Conservation (phyloP, 2,113 vertebrate genomes). For the Meriones unguiculatus region DNA sequence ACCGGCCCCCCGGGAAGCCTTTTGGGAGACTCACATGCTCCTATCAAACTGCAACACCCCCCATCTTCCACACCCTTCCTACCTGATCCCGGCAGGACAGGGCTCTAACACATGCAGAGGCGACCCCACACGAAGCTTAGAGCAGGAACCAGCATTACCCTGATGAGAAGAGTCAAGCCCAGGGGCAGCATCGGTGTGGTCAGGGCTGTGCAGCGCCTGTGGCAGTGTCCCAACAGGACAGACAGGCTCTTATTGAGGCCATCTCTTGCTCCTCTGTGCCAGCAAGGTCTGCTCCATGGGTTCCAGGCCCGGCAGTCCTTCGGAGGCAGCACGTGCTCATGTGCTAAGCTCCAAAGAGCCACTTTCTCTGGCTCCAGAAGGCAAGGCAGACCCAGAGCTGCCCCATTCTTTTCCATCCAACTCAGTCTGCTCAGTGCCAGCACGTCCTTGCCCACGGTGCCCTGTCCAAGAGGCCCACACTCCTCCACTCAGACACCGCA, state of each 20-base stretch:
- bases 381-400: not conserved
- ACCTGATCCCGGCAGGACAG: fast-evolving
- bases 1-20: not conserved
- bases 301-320: not conserved
- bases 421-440: not conserved
- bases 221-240: not conserved
- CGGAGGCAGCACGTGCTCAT: not conserved
- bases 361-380: not conserved
- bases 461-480: not conserved
- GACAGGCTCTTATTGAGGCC: not conserved
- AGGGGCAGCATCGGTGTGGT: not conserved
- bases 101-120: not conserved
- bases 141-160: not conserved
- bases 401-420: not conserved
- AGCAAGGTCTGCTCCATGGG: not conserved
- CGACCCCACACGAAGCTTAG: not conserved
- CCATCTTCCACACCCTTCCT: not conserved
- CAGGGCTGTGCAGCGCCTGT: not conserved
- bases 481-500: not conserved
- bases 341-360: not conserved
- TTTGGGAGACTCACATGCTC: not conserved
- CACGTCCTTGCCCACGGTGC: not conserved
- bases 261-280: not conserved
- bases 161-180: not conserved
- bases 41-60: not conserved